Evolutionary conservation across 1,140 invertebrate species (phyloP).

Genomic region (Hylyphantes graminicola): DNA sequence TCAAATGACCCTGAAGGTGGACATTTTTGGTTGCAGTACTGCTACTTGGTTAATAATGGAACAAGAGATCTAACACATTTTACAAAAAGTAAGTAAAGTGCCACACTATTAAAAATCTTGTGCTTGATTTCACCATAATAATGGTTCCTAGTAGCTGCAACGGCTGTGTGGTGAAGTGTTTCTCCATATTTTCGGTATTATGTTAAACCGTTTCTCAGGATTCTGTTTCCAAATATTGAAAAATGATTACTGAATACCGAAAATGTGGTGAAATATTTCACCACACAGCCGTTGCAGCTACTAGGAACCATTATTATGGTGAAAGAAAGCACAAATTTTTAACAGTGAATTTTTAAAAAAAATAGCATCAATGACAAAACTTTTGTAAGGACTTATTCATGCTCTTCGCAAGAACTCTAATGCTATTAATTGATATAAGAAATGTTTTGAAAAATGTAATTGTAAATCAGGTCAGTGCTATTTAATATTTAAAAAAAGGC

Average conservation of each 20-base stretch:
- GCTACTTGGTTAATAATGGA: not conserved
- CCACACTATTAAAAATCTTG: too few relatives aligned
- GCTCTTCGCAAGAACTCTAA: not conserved
- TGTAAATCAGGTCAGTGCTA: not conserved
- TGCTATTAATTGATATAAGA: too few relatives aligned
- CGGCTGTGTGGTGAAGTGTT: too few relatives aligned
- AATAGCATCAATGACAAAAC: not conserved
- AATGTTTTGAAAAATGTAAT: not conserved
- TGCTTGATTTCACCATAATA: too few relatives aligned
- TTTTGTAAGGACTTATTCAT: not conserved
- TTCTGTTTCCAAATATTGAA: too few relatives aligned
- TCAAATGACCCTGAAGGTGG: conserved; percentile 22
- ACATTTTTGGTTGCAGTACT: conserved; percentile 13
- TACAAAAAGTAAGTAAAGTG: not conserved
- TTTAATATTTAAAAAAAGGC: not conserved
- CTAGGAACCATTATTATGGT: too few relatives aligned
- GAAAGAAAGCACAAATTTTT: not conserved
- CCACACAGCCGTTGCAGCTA: too few relatives aligned
- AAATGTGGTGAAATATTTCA: too few relatives aligned
- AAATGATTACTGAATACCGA: too few relatives aligned
- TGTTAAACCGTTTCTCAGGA: too few relatives aligned
- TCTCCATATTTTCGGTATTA: too few relatives aligned
- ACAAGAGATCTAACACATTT: not conserved
- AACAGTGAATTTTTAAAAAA: not conserved
- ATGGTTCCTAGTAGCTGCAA: too few relatives aligned